Conservation (phyloP, 2,797 vertebrate species). For the Chaenodraco wilsoni region DNA sequence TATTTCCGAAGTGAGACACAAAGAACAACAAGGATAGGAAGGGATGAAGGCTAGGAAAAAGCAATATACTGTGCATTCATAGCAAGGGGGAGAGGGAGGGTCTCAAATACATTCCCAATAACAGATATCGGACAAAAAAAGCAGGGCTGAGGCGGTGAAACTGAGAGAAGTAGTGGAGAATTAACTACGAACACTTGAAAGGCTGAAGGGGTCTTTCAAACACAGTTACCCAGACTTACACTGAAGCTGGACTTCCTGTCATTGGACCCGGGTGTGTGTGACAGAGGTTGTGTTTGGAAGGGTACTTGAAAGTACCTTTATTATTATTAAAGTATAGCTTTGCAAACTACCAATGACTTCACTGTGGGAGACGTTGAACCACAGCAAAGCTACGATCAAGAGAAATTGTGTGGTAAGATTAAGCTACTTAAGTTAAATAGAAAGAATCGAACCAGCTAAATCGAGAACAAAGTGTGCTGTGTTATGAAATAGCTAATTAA, state of each 20-base stretch:
- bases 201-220: background rate
- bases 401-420: too few relatives aligned
- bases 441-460: too few relatives aligned
- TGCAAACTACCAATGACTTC: too few relatives aligned
- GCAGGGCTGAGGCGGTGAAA: background rate
- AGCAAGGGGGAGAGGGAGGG: background rate
- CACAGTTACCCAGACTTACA: background rate
- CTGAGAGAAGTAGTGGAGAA: background rate
- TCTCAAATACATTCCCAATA: background rate
- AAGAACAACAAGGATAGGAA: background rate
- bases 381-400: too few relatives aligned
- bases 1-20: background rate
- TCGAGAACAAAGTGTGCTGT: too few relatives aligned
- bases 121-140: conserved; percentile 1
- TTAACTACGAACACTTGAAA: background rate
- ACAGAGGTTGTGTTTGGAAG: background rate
- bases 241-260: conserved; percentile 7
- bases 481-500: too few relatives aligned
- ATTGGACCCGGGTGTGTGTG: conserved; percentile 1
- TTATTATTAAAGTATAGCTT: too few relatives aligned
- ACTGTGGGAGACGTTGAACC: too few relatives aligned
- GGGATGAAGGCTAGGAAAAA: too few relatives aligned
- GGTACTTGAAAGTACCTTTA: too few relatives aligned
- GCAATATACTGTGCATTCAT: background rate
- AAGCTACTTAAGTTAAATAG: too few relatives aligned